These are phyloP conservation scores for Phymatocera aterrima DNA, from an alignment of 2,888 invertebrate species.

Conservation along the genomic window DNA sequence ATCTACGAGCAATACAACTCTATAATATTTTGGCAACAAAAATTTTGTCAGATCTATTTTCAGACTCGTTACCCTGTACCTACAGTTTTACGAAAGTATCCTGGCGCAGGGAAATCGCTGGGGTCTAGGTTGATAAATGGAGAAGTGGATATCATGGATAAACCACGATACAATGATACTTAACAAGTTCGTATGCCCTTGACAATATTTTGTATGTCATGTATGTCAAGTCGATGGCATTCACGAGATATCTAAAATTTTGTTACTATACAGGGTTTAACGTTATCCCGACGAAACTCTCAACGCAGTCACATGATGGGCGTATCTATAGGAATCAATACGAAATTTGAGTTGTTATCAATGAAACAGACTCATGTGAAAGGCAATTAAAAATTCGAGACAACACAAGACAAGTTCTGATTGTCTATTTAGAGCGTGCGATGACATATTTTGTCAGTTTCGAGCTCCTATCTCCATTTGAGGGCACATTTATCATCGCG, in stretches of 20 bases:
- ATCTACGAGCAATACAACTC: background rate
- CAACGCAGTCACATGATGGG: slow-evolving; percentile 18
- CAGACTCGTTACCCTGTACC: background rate
- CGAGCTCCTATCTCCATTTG: background rate
- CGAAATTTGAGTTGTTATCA: slow-evolving; percentile 1
- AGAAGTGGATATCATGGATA: background rate
- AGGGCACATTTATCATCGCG: background rate
- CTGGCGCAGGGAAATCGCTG: background rate
- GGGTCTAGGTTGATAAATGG: background rate
- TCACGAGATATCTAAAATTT: background rate
- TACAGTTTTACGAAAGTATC: background rate
- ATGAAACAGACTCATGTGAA: background rate
- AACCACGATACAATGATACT: background rate
- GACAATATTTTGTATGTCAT: background rate
- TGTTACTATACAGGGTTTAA: background rate
- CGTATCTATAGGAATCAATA: slow-evolving; percentile 6
- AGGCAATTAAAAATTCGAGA: background rate
- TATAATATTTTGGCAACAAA: too few species aligned
- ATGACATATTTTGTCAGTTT: background rate
- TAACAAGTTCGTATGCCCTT: background rate
- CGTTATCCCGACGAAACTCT: slow-evolving; percentile 14
- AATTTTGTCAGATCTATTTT: background rate
- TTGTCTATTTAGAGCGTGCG: background rate
- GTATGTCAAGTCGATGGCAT: background rate
- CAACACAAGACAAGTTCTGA: background rate